Evolutionary conservation across 2,113 vertebrate genomes (phyloP).

Genomic region (Cryptomyrus ogoouensis): DNA sequence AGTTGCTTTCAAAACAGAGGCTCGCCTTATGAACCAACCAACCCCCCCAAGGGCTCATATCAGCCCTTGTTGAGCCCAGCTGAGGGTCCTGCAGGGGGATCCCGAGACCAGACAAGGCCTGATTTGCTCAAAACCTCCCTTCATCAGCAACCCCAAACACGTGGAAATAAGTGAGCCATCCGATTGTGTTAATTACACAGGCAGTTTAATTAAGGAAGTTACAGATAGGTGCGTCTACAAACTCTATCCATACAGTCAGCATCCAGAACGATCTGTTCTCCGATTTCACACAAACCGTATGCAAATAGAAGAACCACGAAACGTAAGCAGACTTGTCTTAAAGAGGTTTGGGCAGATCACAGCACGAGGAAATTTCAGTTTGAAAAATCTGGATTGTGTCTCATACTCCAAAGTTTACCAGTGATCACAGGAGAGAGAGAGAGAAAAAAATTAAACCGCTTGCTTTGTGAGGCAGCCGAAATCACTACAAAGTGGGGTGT

Average conservation of each 20-base stretch:
- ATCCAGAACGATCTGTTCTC: not conserved
- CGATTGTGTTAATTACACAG: constrained; percentile 60
- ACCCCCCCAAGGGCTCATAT: constrained; percentile 50
- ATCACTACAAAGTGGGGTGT: constrained; percentile 7
- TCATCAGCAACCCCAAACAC: constrained; percentile 29
- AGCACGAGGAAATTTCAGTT: not conserved
- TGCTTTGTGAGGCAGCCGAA: not conserved
- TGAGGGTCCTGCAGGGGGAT: constrained; percentile 60
- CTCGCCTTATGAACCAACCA: constrained; percentile 31
- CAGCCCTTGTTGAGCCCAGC: constrained; percentile 60
- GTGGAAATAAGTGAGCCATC: constrained; percentile 19
- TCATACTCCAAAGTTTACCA: not conserved
- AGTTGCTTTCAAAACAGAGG: constrained; percentile 28
- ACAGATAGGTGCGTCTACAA: not conserved
- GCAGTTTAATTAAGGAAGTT: constrained; percentile 38
- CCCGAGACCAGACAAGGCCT: constrained; percentile 61
- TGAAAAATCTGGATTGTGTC: not conserved
- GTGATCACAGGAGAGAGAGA: not conserved
- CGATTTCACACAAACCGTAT: not conserved
- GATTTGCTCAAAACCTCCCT: constrained; percentile 70
- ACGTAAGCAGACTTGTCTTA: not conserved
- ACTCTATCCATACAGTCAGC: not conserved
- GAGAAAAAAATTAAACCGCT: not conserved
- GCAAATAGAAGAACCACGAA: not conserved
- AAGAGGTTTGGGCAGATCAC: not conserved